Evolutionary conservation across 2,797 vertebrate genomes (phyloP), one percentile per base, ranked within the genome.

Genomic region (Macrochelys suwanniensis): DNA sequence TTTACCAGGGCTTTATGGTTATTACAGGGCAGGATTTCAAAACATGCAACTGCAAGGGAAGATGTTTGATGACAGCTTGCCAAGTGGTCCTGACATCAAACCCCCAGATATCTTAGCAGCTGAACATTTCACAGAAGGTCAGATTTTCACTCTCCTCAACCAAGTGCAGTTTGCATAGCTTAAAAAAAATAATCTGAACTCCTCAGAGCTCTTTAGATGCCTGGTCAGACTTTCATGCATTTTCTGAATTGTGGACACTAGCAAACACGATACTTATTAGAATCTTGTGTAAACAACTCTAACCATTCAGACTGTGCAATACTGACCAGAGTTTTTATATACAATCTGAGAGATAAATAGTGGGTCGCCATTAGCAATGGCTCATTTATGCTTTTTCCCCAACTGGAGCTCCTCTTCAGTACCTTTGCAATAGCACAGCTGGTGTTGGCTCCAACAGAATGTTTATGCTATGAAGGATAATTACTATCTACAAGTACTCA

Each of bases 381-480:
- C 77, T 49, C 77, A 51, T 1, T 79, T 6, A 0, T 11, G 12
- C 10, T 25, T 57, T 50, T 81, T 84, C 28, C 54, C 85, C 87
- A 74, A 50, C 19, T 3, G 87, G 15, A 5, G 80, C 87, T 90
- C 82, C 79, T 88, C 94, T 87, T 47, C 86, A 1, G 19, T 5
- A 86, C 68, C 94, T 93, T 6, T 90, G 92, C 88, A 89, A 76
- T 1, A 80, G 49, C 2, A 47, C 96, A 97, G 92, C 88, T 86
- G 89, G 3, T 50, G 87, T 2, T 86, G 85, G 57, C 90, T 88
- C 82, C 12, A 53, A 3, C 31, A 1, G 82, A 78, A 6, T 23
- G 86, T 80, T 97, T 86, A 78, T 89, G 83, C 90, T 92, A 90
- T 91, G 93, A 90, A 71, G 90, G 92, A 89, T 61, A 95, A 96